Evolutionary conservation across 1,140 invertebrate genomes (phyloP).

Genomic region (Lepidostoma basale): DNA sequence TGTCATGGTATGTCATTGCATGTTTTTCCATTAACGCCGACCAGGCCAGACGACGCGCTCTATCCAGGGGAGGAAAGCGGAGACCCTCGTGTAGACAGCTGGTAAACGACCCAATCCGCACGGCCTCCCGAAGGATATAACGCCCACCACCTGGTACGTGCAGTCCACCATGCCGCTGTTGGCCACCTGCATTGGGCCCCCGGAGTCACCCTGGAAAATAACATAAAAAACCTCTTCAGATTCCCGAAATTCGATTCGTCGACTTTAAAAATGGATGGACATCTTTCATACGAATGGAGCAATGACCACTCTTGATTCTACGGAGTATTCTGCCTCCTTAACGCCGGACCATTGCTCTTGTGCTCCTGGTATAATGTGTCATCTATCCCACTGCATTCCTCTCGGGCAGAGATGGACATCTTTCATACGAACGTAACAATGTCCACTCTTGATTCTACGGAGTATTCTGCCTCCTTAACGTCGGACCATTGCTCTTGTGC

Average conservation of each 20-base stretch:
- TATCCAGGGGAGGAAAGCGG: conserved; percentile 73
- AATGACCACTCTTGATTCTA: too few relatives aligned
- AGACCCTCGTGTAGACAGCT: conserved; percentile 71
- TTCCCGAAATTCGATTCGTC: not conserved
- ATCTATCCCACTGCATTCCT: too few relatives aligned
- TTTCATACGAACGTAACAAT: too few relatives aligned
- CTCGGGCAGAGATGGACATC: too few relatives aligned
- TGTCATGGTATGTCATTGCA: not conserved
- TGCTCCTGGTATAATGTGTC: too few relatives aligned
- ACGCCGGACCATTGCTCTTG: too few relatives aligned
- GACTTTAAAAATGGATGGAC: not conserved
- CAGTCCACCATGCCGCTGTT: conserved; percentile 49
- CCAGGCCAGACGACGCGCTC: conserved; percentile 64
- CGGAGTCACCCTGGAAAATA: conserved; percentile 52
- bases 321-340: too few relatives aligned
- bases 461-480: too few relatives aligned
- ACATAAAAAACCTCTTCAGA: not conserved
- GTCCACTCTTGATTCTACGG: too few relatives aligned
- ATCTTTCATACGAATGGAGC: too few relatives aligned
- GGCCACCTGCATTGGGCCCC: conserved; percentile 53
- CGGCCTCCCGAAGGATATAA: conserved; percentile 69
- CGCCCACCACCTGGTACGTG: conserved; percentile 62
- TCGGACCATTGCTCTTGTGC: too few relatives aligned
- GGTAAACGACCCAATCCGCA: conserved; percentile 64
- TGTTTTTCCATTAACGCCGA: too few relatives aligned